Base-by-base conservation (phyloP, 2,888 invertebrate species). In the Harpagoxenus sublaevis region DNA sequence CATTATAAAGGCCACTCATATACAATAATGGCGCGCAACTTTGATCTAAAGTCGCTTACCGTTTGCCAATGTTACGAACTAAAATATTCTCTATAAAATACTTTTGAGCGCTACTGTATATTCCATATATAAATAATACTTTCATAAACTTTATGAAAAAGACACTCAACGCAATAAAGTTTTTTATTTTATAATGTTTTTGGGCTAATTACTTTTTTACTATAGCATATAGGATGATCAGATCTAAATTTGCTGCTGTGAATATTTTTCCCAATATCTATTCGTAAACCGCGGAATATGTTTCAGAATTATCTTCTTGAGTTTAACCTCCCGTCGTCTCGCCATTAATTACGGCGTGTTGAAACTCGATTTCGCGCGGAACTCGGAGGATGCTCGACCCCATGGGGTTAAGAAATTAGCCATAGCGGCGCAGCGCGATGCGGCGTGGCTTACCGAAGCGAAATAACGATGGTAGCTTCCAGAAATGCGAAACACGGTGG, bases 401-500 rank as follows among this genome's bases (percentile, higher is more conserved):
- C 55, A 60, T 18, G 60, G 82, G 65, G 68, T 74, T 75, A 70
- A 85, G 79, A 85, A 83, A 77, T 83, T 83, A 77, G 31, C 63
- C 75, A 23, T 8, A 15, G 1, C 18, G 39, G 42, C n/a, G 8
- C n/a, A 23, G 31, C 28, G 42, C 51, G 53, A n/a, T n/a, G n/a
- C 31, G 39, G 28, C n/a, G 42, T 39, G 18, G 60, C 15, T 75
- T 35, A 45, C 60, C 23, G 60, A 39, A 48, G 31, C 10, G 60
- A 70, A 77, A 82, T 85, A 87, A 83, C 84, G 66, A 83, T 79
- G 85, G 88, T 81, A 84, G 86, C 86, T 89, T 73, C 73, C 55
- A 85, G 88, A 90, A 90, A 90, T 90, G 88, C 83, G 89, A 90
- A 88, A 87, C 89, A 88, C 77, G 31, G 83, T 70, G 71, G 86